These are phyloP conservation scores for Machimus rusticus DNA, from an alignment of 2,888 invertebrate species.

Conservation along the genomic window DNA sequence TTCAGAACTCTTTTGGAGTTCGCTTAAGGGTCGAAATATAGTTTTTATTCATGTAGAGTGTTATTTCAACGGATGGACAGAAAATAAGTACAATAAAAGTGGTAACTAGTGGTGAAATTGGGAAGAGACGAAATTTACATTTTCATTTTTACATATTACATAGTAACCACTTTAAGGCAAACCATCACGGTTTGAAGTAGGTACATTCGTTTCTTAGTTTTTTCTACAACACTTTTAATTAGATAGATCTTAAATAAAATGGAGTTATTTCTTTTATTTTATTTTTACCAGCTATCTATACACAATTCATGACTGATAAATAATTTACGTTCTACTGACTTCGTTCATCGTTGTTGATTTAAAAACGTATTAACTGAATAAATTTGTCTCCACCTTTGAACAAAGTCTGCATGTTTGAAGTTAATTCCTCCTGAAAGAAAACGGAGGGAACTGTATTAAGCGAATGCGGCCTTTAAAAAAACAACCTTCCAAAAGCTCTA, in stretches of 20 bases:
- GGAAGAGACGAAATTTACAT: not conserved
- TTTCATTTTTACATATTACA: not conserved
- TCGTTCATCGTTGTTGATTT: not conserved
- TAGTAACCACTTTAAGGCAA: too few relatives aligned
- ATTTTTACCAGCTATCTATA: not conserved
- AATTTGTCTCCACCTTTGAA: not conserved
- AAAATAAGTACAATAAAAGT: not conserved
- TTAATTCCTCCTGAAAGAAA: not conserved
- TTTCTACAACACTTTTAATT: too few relatives aligned
- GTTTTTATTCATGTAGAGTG: not conserved
- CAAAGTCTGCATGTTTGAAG: not conserved
- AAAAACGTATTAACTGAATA: not conserved
- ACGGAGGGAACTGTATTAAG: not conserved
- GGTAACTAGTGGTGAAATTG: not conserved
- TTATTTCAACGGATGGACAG: not conserved
- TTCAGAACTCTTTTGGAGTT: not conserved
- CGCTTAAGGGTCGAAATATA: not conserved
- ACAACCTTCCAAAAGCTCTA: not conserved
- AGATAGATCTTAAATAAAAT: too few relatives aligned
- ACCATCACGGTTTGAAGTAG: too few relatives aligned
- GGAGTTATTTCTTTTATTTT: not conserved
- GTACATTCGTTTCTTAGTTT: too few relatives aligned
- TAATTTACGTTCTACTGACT: not conserved
- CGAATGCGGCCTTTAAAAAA: not conserved
- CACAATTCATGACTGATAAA: not conserved